Percentiles rank a stretch among this genome's conserved stretches.
Evolutionary conservation across 1,140 invertebrate species (phyloP).

Genomic region (Psix sp.): DNA sequence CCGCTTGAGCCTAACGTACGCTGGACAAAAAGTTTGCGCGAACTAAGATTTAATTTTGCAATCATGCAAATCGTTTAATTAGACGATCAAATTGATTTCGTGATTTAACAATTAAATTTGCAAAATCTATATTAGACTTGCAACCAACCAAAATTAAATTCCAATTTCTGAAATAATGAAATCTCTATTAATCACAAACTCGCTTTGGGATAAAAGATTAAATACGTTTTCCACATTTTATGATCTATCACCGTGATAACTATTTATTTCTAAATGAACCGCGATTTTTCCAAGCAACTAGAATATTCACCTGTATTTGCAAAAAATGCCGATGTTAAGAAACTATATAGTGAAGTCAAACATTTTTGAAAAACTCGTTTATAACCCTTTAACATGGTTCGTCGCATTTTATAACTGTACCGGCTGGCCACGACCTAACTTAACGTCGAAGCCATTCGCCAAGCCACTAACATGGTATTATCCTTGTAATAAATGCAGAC

Average conservation of each 20-base stretch:
- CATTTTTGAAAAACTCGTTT: conserved; percentile 26
- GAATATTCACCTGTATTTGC: too few relatives aligned
- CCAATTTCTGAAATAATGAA: conserved; percentile 19
- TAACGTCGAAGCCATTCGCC: conserved; percentile 52
- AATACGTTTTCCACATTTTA: conserved; percentile 18
- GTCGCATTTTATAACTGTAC: conserved; percentile 52
- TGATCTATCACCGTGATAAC: too few relatives aligned
- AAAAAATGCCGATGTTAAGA: too few relatives aligned
- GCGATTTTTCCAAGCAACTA: too few relatives aligned
- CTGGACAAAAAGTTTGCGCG: conserved; percentile 25
- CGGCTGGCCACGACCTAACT: conserved; percentile 45
- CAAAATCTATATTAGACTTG: conserved; percentile 23
- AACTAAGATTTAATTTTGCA: conserved; percentile 2
- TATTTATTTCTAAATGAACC: too few relatives aligned
- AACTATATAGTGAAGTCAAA: conserved; percentile 14
- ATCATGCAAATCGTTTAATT: conserved; percentile 29
- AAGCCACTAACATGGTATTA: conserved; percentile 45
- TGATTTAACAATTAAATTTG: conserved; percentile 29
- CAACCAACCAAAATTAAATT: conserved; percentile 32
- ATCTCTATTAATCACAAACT: too few relatives aligned
- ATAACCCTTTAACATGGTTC: conserved; percentile 56
- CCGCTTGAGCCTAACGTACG: conserved; percentile 34
- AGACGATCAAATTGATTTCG: conserved; percentile 29
- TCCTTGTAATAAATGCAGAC: conserved; percentile 52
- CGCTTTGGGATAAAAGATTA: too few relatives aligned